phyloP scores from a whole-genome alignment of 2,113 vertebrate species.

The Alligator mississippiensis region DNA sequence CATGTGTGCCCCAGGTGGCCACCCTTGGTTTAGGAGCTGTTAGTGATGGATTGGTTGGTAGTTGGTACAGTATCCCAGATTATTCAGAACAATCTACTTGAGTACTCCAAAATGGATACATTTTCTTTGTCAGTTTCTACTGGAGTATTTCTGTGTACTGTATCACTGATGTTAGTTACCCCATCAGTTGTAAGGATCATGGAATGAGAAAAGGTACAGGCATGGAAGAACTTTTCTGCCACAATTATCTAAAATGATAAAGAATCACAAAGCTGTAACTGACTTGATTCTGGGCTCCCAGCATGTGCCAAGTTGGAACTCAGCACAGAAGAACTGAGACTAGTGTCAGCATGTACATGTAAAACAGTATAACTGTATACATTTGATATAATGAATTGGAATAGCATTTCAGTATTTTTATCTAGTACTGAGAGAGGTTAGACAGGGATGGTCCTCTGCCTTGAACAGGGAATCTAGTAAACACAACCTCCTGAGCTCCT shows the following conservation, averaged over 20 bases:
- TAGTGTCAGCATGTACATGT: neutral
- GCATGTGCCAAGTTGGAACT: neutral
- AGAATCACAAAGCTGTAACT: neutral
- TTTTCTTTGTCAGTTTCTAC: neutral
- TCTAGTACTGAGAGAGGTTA: no score
- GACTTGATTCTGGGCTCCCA: neutral
- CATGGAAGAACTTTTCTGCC: slow-evolving; percentile 27
- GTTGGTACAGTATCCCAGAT: neutral
- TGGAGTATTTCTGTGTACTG: slow-evolving; percentile 18
- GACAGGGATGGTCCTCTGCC: no score
- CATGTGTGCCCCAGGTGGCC: no score
- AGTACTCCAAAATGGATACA: neutral
- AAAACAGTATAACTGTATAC: neutral
- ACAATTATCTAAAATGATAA: neutral
- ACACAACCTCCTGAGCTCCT: neutral
- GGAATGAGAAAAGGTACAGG: neutral
- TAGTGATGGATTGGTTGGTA: neutral
- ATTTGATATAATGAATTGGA: slow-evolving; percentile 36
- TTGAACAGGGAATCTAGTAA: neutral
- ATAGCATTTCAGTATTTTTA: neutral
- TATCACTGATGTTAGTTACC: neutral
- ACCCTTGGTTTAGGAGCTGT: no score
- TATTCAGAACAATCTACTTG: neutral
- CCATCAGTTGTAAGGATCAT: neutral
- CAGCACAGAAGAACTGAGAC: neutral